Conservation (phyloP, 2,113 vertebrate species). For the Antennarius striatus region DNA sequence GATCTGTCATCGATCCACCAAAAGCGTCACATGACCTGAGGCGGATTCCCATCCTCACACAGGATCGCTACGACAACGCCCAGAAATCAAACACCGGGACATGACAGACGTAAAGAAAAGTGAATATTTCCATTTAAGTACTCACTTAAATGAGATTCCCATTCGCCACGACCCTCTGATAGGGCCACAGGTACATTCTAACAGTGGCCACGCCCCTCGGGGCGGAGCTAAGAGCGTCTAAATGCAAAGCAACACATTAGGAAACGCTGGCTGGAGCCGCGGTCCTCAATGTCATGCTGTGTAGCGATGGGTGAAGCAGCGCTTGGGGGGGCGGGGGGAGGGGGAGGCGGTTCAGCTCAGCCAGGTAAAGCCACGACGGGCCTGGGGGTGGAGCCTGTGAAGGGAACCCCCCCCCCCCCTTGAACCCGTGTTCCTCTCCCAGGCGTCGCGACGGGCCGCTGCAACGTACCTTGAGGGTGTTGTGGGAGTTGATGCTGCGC, state of each 20-base stretch:
- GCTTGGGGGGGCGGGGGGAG: conserved; percentile 25
- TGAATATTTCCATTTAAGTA: conserved; percentile 84
- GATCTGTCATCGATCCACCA: no score
- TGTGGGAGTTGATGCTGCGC: conserved; percentile 89
- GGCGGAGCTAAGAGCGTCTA: conserved; percentile 20
- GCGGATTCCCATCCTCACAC: conserved; percentile 51
- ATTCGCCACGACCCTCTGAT: conserved; percentile 68
- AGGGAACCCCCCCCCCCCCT: neutral
- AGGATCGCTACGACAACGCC: conserved; percentile 30
- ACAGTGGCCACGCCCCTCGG: conserved; percentile 8
- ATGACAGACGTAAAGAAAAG: conserved; percentile 74
- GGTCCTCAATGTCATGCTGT: conserved; percentile 47
- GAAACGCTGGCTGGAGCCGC: conserved; percentile 4
- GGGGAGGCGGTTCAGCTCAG: conserved; percentile 40
- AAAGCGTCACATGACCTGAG: no score
- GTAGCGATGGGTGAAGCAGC: conserved; percentile 44
- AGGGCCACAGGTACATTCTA: conserved; percentile 37
- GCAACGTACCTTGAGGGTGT: conserved; percentile 88
- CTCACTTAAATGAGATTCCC: conserved; percentile 88
- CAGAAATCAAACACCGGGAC: conserved; percentile 58
- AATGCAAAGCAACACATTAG: conserved; percentile 41
- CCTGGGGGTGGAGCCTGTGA: conserved; percentile 45
- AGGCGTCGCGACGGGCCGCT: neutral
- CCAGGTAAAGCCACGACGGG: conserved; percentile 56
- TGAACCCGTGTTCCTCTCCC: neutral